Percentiles rank a stretch among this genome's conserved stretches.
Evolutionary conservation across 2,797 vertebrate genomes (phyloP).

Genomic region (Melanotaenia parkinsoni): DNA sequence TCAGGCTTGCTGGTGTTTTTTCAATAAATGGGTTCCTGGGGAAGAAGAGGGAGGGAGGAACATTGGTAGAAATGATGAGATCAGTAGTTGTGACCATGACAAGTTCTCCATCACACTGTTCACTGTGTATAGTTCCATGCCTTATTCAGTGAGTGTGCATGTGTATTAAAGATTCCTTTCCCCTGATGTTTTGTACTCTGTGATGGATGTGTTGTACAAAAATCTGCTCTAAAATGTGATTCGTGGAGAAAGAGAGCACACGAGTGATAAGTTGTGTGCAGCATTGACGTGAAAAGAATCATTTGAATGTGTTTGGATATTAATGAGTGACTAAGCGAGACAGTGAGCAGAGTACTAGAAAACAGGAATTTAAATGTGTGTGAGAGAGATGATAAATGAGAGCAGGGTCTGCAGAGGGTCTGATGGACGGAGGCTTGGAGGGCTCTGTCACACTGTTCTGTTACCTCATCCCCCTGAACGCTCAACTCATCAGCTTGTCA

Average conservation of each 20-base stretch:
- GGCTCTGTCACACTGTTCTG: conserved; percentile 64
- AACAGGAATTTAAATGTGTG: conserved; percentile 24
- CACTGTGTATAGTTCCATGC: conserved; percentile 1
- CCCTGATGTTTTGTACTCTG: conserved; percentile 25
- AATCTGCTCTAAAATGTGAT: conserved; percentile 14
- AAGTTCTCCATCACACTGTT: conserved; percentile 26
- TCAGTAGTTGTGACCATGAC: conserved; percentile 13
- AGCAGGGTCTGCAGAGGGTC: conserved; percentile 65
- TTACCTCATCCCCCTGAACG: conserved; percentile 77
- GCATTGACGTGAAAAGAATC: conserved; percentile 4
- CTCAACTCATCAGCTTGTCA: conserved; percentile 72
- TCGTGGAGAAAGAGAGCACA: conserved; percentile 8
- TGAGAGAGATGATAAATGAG: conserved; percentile 74
- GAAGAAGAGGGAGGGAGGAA: conserved; percentile 3
- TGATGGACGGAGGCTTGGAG: conserved; percentile 75
- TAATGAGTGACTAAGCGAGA: conserved; percentile 4
- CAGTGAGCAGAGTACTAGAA: conserved; percentile 24
- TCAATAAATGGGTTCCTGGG: conserved; percentile 33
- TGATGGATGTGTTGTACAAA: conserved; percentile 21
- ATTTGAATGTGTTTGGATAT: conserved; percentile 14
- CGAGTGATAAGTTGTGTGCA: conserved; percentile 21
- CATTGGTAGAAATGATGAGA: neutral
- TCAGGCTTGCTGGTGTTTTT: conserved; percentile 53
- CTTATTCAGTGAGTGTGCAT: conserved; percentile 9
- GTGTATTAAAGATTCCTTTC: conserved; percentile 34